Evolutionary conservation across 2,888 invertebrate genomes (phyloP).

Genomic region (Punctoribates punctum): DNA sequence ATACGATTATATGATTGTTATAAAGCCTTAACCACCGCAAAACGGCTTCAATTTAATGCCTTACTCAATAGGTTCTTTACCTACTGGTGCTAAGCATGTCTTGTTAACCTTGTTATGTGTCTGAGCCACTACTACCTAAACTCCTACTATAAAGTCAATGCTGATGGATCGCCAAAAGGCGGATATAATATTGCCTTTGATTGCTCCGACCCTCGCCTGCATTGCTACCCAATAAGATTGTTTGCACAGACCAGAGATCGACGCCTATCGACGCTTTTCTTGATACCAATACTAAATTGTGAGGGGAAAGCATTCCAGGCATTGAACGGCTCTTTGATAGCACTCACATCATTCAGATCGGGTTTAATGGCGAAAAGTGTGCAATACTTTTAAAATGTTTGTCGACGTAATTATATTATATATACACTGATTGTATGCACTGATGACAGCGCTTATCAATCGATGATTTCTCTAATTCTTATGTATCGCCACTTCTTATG

Average conservation of each 20-base stretch:
- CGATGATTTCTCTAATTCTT: not conserved
- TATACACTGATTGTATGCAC: not conserved
- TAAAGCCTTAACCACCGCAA: slow-evolving; percentile 42
- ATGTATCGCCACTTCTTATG: not conserved
- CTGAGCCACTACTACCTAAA: slow-evolving; percentile 25
- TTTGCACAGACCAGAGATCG: not conserved
- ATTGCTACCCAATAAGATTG: not conserved
- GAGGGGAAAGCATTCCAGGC: not conserved
- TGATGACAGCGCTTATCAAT: slow-evolving; percentile 24
- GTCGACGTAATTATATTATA: slow-evolving; percentile 2
- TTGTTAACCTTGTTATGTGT: slow-evolving; percentile 39
- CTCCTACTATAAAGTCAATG: slow-evolving; percentile 33
- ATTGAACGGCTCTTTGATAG: not conserved
- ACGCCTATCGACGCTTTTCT: slow-evolving; percentile 12
- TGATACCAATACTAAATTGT: not conserved
- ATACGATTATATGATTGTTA: slow-evolving; percentile 41
- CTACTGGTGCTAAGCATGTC: slow-evolving; percentile 37
- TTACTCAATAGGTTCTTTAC: slow-evolving; percentile 39
- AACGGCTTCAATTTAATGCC: slow-evolving; percentile 41
- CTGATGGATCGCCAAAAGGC: slow-evolving; percentile 28
- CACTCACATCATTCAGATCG: not conserved
- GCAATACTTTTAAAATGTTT: slow-evolving; percentile 20
- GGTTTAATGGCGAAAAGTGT: not conserved
- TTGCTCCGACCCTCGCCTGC: not conserved
- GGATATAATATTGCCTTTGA: slow-evolving; percentile 7